These are phyloP conservation scores for Cephus pulcher DNA, from an alignment of 2,888 invertebrate genomes.

Conservation along the genomic window DNA sequence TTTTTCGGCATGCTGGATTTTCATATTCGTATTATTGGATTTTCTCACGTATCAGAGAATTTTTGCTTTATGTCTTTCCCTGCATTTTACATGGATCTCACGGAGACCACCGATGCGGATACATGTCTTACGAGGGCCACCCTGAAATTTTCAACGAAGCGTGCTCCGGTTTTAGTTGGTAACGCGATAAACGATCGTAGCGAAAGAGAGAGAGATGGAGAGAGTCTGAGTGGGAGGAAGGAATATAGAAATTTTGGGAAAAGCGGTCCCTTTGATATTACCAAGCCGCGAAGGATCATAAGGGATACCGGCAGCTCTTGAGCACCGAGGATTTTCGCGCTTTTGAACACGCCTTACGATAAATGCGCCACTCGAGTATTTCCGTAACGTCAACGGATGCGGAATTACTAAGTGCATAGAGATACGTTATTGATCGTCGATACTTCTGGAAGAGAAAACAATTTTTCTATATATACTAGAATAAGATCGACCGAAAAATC, in stretches of 20 bases:
- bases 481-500: neutral
- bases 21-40: conserved; percentile 9
- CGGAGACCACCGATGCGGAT: neutral
- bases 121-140: conserved; percentile 24
- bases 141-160: conserved; percentile 30
- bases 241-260: conserved; percentile 19
- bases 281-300: conserved; percentile 2
- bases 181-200: conserved; percentile 18
- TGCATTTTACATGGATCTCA: conserved; percentile 4
- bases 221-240: conserved; percentile 1
- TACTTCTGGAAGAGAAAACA: neutral
- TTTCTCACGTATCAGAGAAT: conserved; percentile 25
- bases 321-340: conserved; percentile 58
- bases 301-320: conserved; percentile 14
- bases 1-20: neutral
- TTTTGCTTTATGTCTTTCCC: conserved; percentile 7
- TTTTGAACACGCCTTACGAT: conserved; percentile 44
- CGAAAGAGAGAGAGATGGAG: conserved; percentile 13
- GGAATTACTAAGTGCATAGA: neutral
- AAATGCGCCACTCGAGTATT: neutral
- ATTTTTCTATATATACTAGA: neutral
- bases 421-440: neutral
- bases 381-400: neutral
- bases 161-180: conserved; percentile 26
- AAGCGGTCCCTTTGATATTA: conserved; percentile 7